Base-by-base conservation (phyloP, 2,888 invertebrate genomes). In the Dasypolia templi region DNA sequence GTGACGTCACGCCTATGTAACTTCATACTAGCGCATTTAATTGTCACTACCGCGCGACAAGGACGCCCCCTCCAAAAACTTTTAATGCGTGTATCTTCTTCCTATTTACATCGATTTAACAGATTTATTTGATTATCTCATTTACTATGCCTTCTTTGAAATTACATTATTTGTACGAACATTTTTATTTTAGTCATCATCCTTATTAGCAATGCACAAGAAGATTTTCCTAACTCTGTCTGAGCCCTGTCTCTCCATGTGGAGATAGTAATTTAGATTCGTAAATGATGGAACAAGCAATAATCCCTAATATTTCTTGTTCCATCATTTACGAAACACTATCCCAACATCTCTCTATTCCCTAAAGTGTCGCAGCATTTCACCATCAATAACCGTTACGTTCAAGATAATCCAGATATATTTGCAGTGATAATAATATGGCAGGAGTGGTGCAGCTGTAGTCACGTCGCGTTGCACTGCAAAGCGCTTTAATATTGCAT, bases 401-500 rank as follows among this genome's bases (percentile, higher is more conserved):
- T 76, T 56, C 51, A 29, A 81, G 66, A 70, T 77, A 77, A 82
- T 63, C 42, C 12, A 71, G 77, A 77, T 82, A 80, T 77, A 80
- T 82, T 72, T 72, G 39, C 64, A 55, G 63, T 55, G 67, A 72
- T 83, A 74, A 76, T 75, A 83, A 72, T 78, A 76, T 75, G 64
- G 68, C 64, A 77, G 72, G 62, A 75, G 69, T 68, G 59, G 64
- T 72, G 71, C 58, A 39, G 73, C 32, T 67, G 61, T 22, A 72
- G 84, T 79, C 85, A 82, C 82, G 77, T 84, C 65, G 51, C 72
- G 83, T 69, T 42, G 44, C 53, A 44, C 74, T 82, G 85, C 74
- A 86, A 85, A 82, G 79, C 77, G 74, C 73, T 84, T 85, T 81
- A 85, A 81, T 85, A 85, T 84, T 85, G 84, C 81, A 85, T 84